Conservation (phyloP, 1,140 invertebrate genomes). For the Portunus trituberculatus region DNA sequence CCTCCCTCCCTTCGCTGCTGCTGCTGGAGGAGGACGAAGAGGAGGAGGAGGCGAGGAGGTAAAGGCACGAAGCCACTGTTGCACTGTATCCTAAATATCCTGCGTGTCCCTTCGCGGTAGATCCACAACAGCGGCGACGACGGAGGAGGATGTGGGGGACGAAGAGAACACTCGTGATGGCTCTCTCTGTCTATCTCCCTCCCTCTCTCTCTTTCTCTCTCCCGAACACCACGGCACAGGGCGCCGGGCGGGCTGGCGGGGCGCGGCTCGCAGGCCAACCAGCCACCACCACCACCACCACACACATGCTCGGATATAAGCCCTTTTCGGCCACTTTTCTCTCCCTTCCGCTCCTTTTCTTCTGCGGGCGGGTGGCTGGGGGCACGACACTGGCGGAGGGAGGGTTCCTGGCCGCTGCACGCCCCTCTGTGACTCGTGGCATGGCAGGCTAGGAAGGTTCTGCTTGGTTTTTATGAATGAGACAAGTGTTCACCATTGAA, state of each 20-base stretch:
- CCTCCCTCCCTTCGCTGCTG: not conserved
- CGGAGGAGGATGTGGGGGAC: not conserved
- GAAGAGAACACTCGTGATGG: not conserved
- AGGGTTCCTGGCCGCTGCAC: not conserved
- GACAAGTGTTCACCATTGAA: conserved; percentile 54
- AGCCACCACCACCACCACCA: not conserved
- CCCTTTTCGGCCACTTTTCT: conserved; percentile 45
- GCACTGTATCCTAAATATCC: too few relatives aligned
- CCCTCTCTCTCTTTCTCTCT: not conserved
- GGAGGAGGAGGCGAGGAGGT: not conserved
- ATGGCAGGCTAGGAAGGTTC: conserved; percentile 41
- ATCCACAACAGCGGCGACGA: not conserved
- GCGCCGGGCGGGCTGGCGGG: not conserved
- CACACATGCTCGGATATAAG: conserved; percentile 59
- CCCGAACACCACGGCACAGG: not conserved
- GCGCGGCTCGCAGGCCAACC: not conserved
- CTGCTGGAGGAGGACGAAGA: not conserved
- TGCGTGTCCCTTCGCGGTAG: too few relatives aligned
- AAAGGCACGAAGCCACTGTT: too few relatives aligned
- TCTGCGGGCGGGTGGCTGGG: not conserved
- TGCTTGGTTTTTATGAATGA: conserved; percentile 74
- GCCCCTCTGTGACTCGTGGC: conserved; percentile 2
- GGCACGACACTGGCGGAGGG: conserved; percentile 1
- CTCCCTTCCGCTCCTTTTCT: conserved; percentile 47
- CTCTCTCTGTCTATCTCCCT: conserved; percentile 40